Evolutionary conservation across 2,888 invertebrate species (phyloP).

Genomic region (Dermolepida albohirtum): DNA sequence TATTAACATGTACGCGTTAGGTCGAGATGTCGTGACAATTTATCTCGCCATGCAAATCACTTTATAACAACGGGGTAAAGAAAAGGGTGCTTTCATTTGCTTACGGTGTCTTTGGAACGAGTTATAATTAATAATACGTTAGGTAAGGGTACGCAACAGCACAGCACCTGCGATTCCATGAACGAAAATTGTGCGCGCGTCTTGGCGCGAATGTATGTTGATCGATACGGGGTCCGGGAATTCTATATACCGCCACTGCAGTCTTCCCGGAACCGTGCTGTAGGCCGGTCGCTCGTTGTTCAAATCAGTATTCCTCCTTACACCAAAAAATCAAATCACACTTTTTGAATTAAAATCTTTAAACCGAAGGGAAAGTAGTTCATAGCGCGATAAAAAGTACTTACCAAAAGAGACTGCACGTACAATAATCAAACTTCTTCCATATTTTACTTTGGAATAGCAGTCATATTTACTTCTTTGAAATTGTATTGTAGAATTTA

Average conservation of each 20-base stretch:
- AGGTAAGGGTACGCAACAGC: slow-evolving; percentile 31
- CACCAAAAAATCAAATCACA: slow-evolving; percentile 48
- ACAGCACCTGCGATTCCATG: slow-evolving; percentile 41
- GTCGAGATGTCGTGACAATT: not conserved
- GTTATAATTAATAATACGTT: slow-evolving; percentile 28
- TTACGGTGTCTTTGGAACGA: slow-evolving; percentile 5
- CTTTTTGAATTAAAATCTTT: no score
- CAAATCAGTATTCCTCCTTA: slow-evolving; percentile 42
- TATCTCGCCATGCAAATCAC: not conserved
- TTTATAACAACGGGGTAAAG: slow-evolving; percentile 2
- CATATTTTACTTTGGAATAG: no score
- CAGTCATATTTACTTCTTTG: no score
- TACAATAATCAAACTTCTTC: no score
- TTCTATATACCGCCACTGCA: slow-evolving; percentile 52
- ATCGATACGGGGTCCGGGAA: slow-evolving; percentile 50
- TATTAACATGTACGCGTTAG: no score
- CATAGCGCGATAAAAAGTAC: no score
- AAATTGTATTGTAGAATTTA: no score
- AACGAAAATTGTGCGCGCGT: slow-evolving; percentile 47
- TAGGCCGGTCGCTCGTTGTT: slow-evolving; percentile 50
- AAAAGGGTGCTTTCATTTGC: not conserved
- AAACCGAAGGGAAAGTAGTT: no score
- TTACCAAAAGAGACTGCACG: no score
- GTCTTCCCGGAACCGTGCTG: slow-evolving; percentile 56
- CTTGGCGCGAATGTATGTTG: slow-evolving; percentile 49